Evolutionary conservation across 2,888 invertebrate species (phyloP), one percentile per base, ranked within the genome.

Genomic region (Lacanobia wlatinum): DNA sequence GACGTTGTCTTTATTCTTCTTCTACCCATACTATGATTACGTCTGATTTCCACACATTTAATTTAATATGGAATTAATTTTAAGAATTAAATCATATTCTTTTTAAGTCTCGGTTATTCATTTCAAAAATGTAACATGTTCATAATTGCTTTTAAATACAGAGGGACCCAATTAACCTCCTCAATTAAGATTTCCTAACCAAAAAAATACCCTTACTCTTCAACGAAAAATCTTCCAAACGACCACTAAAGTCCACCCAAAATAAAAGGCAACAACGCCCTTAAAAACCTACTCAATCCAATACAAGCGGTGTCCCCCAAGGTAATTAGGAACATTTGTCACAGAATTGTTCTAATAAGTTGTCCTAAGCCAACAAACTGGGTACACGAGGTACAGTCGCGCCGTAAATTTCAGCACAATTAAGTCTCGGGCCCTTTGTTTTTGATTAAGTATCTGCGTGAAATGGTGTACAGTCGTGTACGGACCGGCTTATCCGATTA

Each of bases 371-470:
- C 70, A 85, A 86, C 86, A 85, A 81, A 78, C 76, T 62, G 73
- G 58, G 73, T 79, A 86, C 76, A 79, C 84, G 66, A 76, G 74
- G 82, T 78, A 84, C 82, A 80, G 73, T 70, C 63, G 16, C 73
- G 76, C 70, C 87, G 83, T 90, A 87, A 90, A 90, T 90, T 89
- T 87, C 82, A 78, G 82, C 86, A 82, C 90, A 91, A 91, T 90
- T 90, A 90, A 90, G 87, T 88, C 80, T 71, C 60, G 73, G 78
- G 72, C 80, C 83, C 87, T 85, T 86, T 88, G 90, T 89, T 89
- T 90, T 90, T 90, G 90, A 91, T 90, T 90, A 91, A 90, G 87
- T 89, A 87, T 85, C 88, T 84, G 81, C 76, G 70, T 62, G 72
- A 70, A 83, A 84, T 68, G 75, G 84, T 80, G 76, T 65, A 59